phyloP scores from a whole-genome alignment of 2,113 vertebrate species.

The Illadopsis cleaveri region DNA sequence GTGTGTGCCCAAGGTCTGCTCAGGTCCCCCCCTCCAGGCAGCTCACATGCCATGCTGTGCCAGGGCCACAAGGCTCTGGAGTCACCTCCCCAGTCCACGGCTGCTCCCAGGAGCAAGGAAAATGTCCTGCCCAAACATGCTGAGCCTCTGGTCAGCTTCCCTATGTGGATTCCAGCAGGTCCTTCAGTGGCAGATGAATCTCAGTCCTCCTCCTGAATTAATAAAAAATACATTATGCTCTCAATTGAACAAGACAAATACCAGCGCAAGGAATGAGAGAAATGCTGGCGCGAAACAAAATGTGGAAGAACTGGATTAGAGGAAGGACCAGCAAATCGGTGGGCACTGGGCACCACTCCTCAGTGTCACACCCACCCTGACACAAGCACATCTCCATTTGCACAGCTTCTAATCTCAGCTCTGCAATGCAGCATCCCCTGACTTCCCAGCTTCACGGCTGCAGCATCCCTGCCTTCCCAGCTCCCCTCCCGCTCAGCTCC shows the following conservation, averaged over 20 bases:
- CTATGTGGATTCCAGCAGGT: neutral
- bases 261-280: neutral
- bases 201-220: neutral
- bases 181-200: neutral
- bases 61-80: neutral
- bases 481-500: neutral
- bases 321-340: neutral
- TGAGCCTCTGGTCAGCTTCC: neutral
- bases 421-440: conserved; percentile 64
- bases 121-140: neutral
- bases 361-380: conserved; percentile 4
- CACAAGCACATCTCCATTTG: conserved; percentile 30
- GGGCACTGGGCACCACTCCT: neutral
- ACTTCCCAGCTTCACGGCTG: conserved; percentile 49
- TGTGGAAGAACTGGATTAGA: neutral
- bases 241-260: neutral
- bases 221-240: neutral
- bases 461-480: conserved; percentile 53
- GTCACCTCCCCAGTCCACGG: neutral
- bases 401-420: conserved; percentile 46
- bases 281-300: neutral
- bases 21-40: neutral
- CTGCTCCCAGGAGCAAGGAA: neutral
- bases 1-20: neutral
- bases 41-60: fast-evolving